Conservation (phyloP, 2,888 invertebrate genomes). For the Timema podura region DNA sequence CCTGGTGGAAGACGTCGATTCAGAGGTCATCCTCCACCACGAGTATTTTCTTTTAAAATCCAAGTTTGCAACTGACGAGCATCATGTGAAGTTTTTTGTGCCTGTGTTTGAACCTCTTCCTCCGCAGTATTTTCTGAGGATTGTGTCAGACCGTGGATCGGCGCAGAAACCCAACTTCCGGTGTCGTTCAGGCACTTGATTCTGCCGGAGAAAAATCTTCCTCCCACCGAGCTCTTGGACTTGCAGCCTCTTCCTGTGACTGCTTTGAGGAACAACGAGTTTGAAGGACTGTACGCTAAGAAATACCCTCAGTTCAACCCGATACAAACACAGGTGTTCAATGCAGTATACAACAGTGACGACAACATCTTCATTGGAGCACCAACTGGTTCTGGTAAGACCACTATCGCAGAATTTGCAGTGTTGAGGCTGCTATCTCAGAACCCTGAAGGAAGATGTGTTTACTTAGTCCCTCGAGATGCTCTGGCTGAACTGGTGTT, state of each 20-base stretch:
- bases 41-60: constrained; percentile 93
- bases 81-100: constrained; percentile 95
- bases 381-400: constrained; percentile 88
- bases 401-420: constrained; percentile 94
- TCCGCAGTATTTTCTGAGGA: constrained; percentile 93
- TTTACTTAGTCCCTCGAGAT: constrained; percentile 91
- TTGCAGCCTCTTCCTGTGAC: constrained; percentile 93
- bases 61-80: constrained; percentile 92
- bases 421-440: constrained; percentile 79
- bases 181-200: constrained; percentile 97
- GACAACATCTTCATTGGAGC: constrained; percentile 97
- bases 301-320: constrained; percentile 95
- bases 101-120: constrained; percentile 98
- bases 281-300: constrained; percentile 79
- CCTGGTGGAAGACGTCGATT: constrained; percentile 81
- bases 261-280: constrained; percentile 81
- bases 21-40: constrained; percentile 86
- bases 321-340: constrained; percentile 98
- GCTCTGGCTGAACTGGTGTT: constrained; percentile 86
- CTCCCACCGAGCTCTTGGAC: constrained; percentile 95
- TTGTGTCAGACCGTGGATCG: constrained; percentile 92
- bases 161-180: constrained; percentile 91
- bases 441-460: constrained; percentile 75
- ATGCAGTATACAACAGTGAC: constrained; percentile 96
- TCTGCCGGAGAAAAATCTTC: constrained; percentile 95